phyloP scores from a whole-genome alignment of 2,797 vertebrate species.

The Hozukius guyotensis region DNA sequence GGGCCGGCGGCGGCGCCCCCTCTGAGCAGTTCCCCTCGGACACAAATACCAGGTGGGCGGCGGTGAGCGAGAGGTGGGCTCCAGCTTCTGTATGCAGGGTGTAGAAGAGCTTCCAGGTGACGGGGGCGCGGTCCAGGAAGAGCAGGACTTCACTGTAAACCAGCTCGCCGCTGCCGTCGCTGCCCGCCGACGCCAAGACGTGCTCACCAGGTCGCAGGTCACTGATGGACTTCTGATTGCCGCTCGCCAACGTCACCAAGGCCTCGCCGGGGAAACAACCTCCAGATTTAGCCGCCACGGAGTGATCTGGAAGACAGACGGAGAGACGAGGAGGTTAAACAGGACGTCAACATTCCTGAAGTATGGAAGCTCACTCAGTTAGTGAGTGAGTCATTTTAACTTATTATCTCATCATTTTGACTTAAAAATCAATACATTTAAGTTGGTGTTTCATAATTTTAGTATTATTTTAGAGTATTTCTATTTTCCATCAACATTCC shows the following conservation, averaged over 20 bases:
- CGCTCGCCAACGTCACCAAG: slow-evolving; percentile 83
- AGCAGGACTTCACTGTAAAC: slow-evolving; percentile 90
- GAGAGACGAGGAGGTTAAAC: background rate
- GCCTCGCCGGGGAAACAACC: slow-evolving; percentile 93
- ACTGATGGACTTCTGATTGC: slow-evolving; percentile 79
- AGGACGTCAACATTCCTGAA: background rate
- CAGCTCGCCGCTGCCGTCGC: slow-evolving; percentile 73
- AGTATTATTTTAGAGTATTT: background rate
- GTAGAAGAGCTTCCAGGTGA: slow-evolving; percentile 82
- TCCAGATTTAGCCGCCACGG: slow-evolving; percentile 91
- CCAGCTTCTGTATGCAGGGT: slow-evolving; percentile 86
- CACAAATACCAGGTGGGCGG: slow-evolving; percentile 91
- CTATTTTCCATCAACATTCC: background rate
- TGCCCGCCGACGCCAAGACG: slow-evolving; percentile 84
- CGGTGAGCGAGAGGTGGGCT: slow-evolving; percentile 85
- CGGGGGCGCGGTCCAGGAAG: slow-evolving; percentile 89
- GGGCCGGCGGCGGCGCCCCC: slow-evolving; percentile 32
- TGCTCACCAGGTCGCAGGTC: slow-evolving; percentile 87
- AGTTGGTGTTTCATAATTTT: background rate
- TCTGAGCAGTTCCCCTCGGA: slow-evolving; percentile 85
- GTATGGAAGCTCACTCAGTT: background rate
- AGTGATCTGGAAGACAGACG: slow-evolving; percentile 86
- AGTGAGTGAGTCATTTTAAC: background rate
- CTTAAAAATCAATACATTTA: background rate
- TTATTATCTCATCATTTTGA: background rate